These are phyloP conservation scores for Adelosebastes latens DNA, from an alignment of 2,797 vertebrate species.

Conservation along the genomic window DNA sequence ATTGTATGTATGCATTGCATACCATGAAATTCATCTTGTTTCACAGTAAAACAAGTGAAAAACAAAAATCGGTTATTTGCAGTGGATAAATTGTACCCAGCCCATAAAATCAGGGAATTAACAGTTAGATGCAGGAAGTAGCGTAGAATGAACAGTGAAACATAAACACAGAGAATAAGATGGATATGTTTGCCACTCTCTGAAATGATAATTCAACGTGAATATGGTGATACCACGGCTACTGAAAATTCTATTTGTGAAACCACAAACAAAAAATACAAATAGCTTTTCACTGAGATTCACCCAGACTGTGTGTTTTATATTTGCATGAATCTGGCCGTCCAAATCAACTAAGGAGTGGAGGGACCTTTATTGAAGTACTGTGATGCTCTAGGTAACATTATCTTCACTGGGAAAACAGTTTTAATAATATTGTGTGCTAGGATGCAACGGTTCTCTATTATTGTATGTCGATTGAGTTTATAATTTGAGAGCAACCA, in stretches of 20 bases:
- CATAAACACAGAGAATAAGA: not conserved
- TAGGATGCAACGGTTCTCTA: too few relatives aligned
- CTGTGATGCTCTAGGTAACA: too few relatives aligned
- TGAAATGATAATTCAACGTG: not conserved
- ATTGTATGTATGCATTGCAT: not conserved
- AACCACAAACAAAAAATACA: not conserved
- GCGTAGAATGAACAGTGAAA: not conserved
- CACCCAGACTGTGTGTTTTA: not conserved
- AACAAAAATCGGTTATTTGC: not conserved
- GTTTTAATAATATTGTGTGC: too few relatives aligned
- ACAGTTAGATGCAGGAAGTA: not conserved
- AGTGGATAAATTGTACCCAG: not conserved
- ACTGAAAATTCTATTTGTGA: not conserved
- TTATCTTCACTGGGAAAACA: too few relatives aligned
- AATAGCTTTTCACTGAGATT: not conserved
- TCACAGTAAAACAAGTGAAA: not conserved
- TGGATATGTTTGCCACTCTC: not conserved
- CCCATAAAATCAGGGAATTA: conserved; percentile 7
- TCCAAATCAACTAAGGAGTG: not conserved
- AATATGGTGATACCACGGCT: not conserved
- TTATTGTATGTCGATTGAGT: too few relatives aligned
- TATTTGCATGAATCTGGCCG: not conserved
- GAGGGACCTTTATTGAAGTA: too few relatives aligned
- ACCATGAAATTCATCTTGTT: not conserved
- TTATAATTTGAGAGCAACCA: too few relatives aligned